Evolutionary conservation across 2,888 invertebrate species (phyloP).

Genomic region (Chymomyza fuscimana): DNA sequence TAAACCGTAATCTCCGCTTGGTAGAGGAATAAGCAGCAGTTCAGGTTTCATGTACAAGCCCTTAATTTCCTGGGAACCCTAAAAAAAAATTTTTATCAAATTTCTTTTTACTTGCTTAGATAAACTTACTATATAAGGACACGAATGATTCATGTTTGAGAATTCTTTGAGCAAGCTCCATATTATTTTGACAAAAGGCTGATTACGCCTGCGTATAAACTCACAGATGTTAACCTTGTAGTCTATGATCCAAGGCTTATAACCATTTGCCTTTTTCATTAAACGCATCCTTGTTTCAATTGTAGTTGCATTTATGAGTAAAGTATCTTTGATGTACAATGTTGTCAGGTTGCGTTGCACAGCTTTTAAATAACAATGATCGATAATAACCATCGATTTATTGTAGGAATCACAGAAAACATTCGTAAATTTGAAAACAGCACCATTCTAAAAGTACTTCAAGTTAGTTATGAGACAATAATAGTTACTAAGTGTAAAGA

Average conservation of each 20-base stretch:
- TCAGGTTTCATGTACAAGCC: slow-evolving; percentile 25
- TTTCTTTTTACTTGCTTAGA: no score
- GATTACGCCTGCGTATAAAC: slow-evolving; percentile 14
- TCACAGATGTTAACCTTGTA: slow-evolving; percentile 18
- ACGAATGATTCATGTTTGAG: slow-evolving; percentile 33
- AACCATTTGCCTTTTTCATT: background rate
- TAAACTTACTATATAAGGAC: slow-evolving; percentile 31
- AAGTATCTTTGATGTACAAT: background rate
- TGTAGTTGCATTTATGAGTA: background rate
- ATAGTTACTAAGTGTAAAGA: no score
- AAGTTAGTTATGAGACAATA: no score
- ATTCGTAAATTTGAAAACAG: background rate
- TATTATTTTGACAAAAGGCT: slow-evolving; percentile 17
- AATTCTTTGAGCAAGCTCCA: slow-evolving; percentile 7
- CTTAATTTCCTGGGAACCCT: slow-evolving; percentile 20
- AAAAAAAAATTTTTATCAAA: background rate
- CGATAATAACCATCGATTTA: background rate
- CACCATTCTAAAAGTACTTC: background rate
- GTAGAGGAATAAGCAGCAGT: slow-evolving; percentile 29
- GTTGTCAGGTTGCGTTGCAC: background rate
- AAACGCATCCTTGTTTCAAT: background rate
- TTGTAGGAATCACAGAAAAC: background rate
- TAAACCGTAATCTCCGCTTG: slow-evolving; percentile 24
- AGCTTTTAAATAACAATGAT: background rate
- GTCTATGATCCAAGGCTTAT: slow-evolving; percentile 24